Evolutionary conservation across 2,113 vertebrate species (phyloP).

Genomic region (Amblyornis subalaris): DNA sequence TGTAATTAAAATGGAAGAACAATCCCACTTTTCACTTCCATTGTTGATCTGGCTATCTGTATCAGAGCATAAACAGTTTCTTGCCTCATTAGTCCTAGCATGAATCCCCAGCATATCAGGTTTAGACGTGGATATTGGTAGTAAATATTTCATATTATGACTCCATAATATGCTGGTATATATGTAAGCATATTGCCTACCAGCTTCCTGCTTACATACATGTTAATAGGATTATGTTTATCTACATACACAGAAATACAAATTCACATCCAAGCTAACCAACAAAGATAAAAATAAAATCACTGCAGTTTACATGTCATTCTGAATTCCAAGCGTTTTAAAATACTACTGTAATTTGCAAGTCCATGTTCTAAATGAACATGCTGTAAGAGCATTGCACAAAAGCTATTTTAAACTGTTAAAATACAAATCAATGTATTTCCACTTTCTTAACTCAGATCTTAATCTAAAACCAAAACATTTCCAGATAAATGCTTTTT

Average conservation of each 20-base stretch:
- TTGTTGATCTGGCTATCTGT: background rate
- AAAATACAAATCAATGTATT: background rate
- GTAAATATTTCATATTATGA: background rate
- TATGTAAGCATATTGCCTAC: background rate
- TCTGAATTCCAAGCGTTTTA: background rate
- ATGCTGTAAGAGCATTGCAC: background rate
- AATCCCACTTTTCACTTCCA: background rate
- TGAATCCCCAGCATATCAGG: background rate
- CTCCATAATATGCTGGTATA: background rate
- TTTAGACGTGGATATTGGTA: background rate
- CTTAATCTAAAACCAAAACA: background rate
- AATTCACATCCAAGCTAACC: background rate
- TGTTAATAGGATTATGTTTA: background rate
- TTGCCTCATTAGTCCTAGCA: background rate
- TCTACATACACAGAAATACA: background rate
- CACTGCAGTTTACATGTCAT: background rate
- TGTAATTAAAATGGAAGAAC: background rate
- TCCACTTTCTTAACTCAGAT: background rate
- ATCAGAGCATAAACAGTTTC: background rate
- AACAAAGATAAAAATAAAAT: conserved; percentile 19
- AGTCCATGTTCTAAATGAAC: background rate
- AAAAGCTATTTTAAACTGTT: background rate
- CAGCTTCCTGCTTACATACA: background rate
- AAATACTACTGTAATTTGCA: background rate
- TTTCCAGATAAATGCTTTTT: background rate